Base-by-base conservation (phyloP, 35 echinoderm and acorn worm genomes). In the Ophiothrix spiculata region DNA sequence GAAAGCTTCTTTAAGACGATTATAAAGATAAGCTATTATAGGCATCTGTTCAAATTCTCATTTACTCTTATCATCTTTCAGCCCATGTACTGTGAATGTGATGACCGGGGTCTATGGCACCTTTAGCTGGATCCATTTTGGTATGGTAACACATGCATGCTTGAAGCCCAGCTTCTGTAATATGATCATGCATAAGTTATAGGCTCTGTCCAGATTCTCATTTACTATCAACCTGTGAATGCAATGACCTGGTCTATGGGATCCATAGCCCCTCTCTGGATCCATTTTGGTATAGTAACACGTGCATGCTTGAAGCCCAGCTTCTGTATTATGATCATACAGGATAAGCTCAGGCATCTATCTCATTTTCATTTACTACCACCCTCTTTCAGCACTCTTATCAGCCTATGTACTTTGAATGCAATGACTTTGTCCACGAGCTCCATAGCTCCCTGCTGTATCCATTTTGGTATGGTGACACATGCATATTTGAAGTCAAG, bases 201-300 rank as follows among this genome's bases (percentile, higher is more conserved):
- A n/a, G n/a, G n/a, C n/a, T n/a, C n/a, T n/a, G n/a, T n/a, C n/a
- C n/a, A n/a, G n/a, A n/a, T n/a, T n/a, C n/a, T n/a, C n/a, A n/a
- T n/a, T n/a, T n/a, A n/a, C n/a, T n/a, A n/a, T n/a, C n/a, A n/a
- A n/a, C n/a, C 89, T 8, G 94, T 37, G 0, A 98, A 56, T 0
- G 95, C 89, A 21, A 98, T 84, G 0, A 89, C 77, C 82, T 91
- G 88, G 86, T 98, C 92, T 14, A 89, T 77, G 0, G 95, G 95
- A 76, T 98, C 95, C 88, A 98, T 93, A 31, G 92, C 89, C 21
- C 95, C 95, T 39, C 95, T 73, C 83, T 98, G 95, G 38, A 94
- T 91, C 95, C 95, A 98, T 74, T 98, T 98, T 0, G 95, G 95
- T 39, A 98, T 98, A n/a, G 95, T 98, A 64, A 80, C 86, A n/a